A percentile compares a stretch with the other conserved stretches of the same genome.
Conservation (phyloP, 1,140 invertebrate species). For the Dryas iulia region DNA sequence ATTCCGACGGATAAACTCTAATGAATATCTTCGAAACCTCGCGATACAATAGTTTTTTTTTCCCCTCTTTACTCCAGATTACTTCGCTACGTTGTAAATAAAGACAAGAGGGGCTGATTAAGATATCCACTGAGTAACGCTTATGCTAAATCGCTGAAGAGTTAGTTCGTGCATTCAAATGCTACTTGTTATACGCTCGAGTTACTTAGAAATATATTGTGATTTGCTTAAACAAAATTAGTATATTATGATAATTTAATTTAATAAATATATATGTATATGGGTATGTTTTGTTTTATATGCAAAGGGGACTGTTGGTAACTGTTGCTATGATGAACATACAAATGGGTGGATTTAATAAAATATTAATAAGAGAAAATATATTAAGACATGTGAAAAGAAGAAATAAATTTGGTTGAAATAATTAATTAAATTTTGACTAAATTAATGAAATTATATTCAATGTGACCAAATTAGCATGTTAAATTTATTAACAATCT, state of each 20-base stretch:
- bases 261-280: not conserved
- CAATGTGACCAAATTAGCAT: too few species aligned
- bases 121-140: slow-evolving; percentile 31
- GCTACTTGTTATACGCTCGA: not conserved
- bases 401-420: not conserved
- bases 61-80: slow-evolving; percentile 39
- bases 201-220: not conserved
- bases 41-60: slow-evolving; percentile 42
- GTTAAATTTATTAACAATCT: too few species aligned
- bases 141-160: slow-evolving; percentile 21
- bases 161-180: slow-evolving; percentile 18
- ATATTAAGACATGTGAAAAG: not conserved
- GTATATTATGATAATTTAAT: not conserved
- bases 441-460: too few species aligned
- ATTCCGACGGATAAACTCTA: slow-evolving; percentile 56
- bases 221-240: not conserved
- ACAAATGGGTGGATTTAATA: not conserved
- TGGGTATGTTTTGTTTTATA: not conserved
- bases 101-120: slow-evolving; percentile 43
- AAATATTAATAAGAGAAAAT: not conserved
- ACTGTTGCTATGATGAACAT: not conserved
- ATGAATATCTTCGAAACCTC: slow-evolving; percentile 54
- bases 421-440: not conserved
- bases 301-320: not conserved
- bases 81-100: slow-evolving; percentile 40